Conservation (phyloP, 2,888 invertebrate genomes). For the Drosophila diplacantha region DNA sequence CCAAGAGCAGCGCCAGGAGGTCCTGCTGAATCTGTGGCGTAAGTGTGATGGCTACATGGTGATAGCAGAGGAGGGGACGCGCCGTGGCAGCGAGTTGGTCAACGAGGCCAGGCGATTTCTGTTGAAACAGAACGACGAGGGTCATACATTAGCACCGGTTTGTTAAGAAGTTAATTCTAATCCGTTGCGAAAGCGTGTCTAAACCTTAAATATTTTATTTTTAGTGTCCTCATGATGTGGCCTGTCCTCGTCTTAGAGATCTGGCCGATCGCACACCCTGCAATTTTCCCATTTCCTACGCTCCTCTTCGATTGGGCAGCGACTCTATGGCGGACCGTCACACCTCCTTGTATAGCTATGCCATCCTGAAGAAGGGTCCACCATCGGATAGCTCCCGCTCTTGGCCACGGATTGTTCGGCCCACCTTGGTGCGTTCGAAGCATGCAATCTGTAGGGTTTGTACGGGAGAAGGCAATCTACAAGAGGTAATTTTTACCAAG, state of each 20-base stretch:
- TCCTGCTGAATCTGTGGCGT: constrained; percentile 88
- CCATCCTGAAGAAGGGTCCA: constrained; percentile 88
- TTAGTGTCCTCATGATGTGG: constrained; percentile 88
- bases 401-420: constrained; percentile 90
- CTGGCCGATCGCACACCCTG: constrained; percentile 83
- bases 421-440: constrained; percentile 83
- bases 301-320: constrained; percentile 79
- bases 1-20: constrained; percentile 82
- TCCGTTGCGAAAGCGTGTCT: too few species aligned
- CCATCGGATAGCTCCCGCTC: constrained; percentile 78
- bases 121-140: constrained; percentile 78
- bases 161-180: constrained; percentile 60
- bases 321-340: constrained; percentile 75
- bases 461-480: constrained; percentile 84
- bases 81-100: constrained; percentile 87
- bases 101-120: constrained; percentile 92
- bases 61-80: constrained; percentile 90
- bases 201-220: constrained; percentile 12
- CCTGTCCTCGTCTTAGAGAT: constrained; percentile 84
- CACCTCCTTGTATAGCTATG: constrained; percentile 85
- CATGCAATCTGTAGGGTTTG: constrained; percentile 90
- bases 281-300: constrained; percentile 84
- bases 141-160: constrained; percentile 88
- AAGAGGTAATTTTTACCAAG: constrained; percentile 87
- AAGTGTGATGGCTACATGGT: constrained; percentile 90